These are phyloP conservation scores for Brenthis ino DNA, from an alignment of 2,888 invertebrate genomes.

Conservation along the genomic window DNA sequence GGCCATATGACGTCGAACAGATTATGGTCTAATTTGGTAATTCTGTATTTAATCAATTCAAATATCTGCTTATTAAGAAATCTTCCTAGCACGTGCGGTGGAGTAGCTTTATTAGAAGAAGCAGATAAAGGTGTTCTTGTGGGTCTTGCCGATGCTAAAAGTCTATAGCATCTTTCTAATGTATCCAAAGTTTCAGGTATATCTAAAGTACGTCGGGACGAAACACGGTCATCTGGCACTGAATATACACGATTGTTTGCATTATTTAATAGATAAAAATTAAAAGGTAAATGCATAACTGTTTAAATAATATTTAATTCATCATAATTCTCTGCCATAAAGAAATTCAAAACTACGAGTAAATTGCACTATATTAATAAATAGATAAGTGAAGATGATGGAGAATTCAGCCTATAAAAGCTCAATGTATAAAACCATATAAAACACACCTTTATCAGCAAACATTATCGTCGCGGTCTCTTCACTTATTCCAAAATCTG, in stretches of 20 bases:
- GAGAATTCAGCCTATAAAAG: too few species aligned
- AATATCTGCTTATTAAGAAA: conserved; percentile 88
- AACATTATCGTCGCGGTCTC: conserved; percentile 86
- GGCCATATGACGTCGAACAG: conserved; percentile 89
- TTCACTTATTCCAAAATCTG: conserved; percentile 87
- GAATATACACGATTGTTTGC: conserved; percentile 42
- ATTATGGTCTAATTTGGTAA: conserved; percentile 92
- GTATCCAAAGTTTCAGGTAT: conserved; percentile 87
- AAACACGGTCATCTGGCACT: conserved; percentile 89
- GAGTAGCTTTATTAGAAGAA: conserved; percentile 80
- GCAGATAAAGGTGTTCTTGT: conserved; percentile 82
- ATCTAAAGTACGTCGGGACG: conserved; percentile 87
- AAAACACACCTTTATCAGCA: conserved; percentile 87
- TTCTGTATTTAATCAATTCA: conserved; percentile 87
- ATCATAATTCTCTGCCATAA: too few species aligned
- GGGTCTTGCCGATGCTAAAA: conserved; percentile 84
- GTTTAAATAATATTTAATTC: too few species aligned
- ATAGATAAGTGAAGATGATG: too few species aligned
- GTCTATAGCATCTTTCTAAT: conserved; percentile 88
- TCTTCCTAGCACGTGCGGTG: conserved; percentile 85
- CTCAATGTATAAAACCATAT: conserved; percentile 9
- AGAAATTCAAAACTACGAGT: too few species aligned
- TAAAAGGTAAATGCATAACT: too few species aligned
- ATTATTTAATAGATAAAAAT: neutral
- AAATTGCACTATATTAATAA: too few species aligned